Evolutionary conservation across 2,888 invertebrate genomes (phyloP), one percentile per base, ranked within the genome.

Genomic region (Amitus sp.): DNA sequence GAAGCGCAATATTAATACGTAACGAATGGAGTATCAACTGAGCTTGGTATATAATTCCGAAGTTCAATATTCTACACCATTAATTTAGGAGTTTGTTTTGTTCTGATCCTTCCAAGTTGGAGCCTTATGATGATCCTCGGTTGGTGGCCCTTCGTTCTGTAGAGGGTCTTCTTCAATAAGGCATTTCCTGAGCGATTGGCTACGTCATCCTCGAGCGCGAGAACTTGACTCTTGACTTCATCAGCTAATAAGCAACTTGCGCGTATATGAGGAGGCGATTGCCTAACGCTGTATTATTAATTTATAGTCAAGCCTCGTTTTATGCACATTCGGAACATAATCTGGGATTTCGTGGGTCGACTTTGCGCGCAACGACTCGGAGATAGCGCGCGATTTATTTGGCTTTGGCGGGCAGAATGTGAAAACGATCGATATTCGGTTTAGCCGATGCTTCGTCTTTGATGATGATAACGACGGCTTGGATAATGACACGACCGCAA

Each of bases 301-400:
- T 66, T 63, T 66, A 66, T 66, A 55, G 54, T 46, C 47, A 57
- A 55, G 59, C 63, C 55, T 52, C 58, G 63, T 63, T 60, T 33
- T 54, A 50, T 63, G 53, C 59, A 62, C 63, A 66, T 62, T 56
- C 58, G 43, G 61, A 59, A 66, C 59, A 66, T 66, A 66, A 66
- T 66, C 63, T 56, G 58, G 61, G 59, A 63, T 66, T 66, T 66
- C 55, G 60, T 56, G 49, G 63, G 66, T 60, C 57, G 60, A 3
- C 62, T 18, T 54, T 49, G 52, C 58, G 58, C 54, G 61, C 57
- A 58, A 43, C 51, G 42, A 55, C 50, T 53, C 66, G 47, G 54
- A 64, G 66, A 66, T 66, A 64, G 62, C 50, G 50, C 42, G 53
- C 61, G 62, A 66, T 66, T 66, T 66, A 66, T 66, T 64, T 62